Base-by-base conservation (phyloP, 2,797 vertebrate species). In the Etheostoma perlongum region DNA sequence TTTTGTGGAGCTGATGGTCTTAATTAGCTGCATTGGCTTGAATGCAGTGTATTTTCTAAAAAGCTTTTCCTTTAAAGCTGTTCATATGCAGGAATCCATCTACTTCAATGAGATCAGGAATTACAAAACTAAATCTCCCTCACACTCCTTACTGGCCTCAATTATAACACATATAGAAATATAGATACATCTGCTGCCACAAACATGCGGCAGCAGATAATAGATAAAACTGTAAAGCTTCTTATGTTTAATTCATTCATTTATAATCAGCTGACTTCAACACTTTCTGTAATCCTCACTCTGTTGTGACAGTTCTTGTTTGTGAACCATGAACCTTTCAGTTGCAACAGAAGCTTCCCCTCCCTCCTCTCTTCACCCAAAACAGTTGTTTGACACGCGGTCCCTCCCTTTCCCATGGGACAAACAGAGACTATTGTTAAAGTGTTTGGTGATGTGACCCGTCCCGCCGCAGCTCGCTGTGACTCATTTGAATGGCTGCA, bases 391-490 rank as follows among this genome's bases (percentile, higher is more conserved):
- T 67, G 63, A 49, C 18, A 4, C 36, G 7, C 6, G n/a, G 42
- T 23, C n/a, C 76, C 80, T 76, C 78, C 75, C 59, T 60, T 70
- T 69, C 78, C 74, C 59, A 5, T 52, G 78, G 47, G 74, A 78
- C 46, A 53, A 48, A 78, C 74, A 5, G 18, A 49, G 36, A 1
- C 66, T 67, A 78, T 68, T 83, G 81, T 84, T 75, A 44, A 68
- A 60, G 14, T 8, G 76, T 74, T 11, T 40, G 64, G 72, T 79
- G 73, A 83, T 47, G 79, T 84, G 81, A 84, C 51, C 25, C 2
- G 5, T 60, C 65, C 57, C 30, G 6, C 74, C 59, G 1, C 64
- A 16, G 49, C 42, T 57, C 33, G 25, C 63, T 46, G 42, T 54
- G 66, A 74, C 66, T 84, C 72, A 64, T 55, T 16, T 36, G 55